Percentiles rank a stretch among this genome's conserved stretches.
These are phyloP conservation scores for Cladorhizidae sp. DNA, from an alignment of 37 sponge, comb jelly and placozoan genomes.

Conservation along the genomic window DNA sequence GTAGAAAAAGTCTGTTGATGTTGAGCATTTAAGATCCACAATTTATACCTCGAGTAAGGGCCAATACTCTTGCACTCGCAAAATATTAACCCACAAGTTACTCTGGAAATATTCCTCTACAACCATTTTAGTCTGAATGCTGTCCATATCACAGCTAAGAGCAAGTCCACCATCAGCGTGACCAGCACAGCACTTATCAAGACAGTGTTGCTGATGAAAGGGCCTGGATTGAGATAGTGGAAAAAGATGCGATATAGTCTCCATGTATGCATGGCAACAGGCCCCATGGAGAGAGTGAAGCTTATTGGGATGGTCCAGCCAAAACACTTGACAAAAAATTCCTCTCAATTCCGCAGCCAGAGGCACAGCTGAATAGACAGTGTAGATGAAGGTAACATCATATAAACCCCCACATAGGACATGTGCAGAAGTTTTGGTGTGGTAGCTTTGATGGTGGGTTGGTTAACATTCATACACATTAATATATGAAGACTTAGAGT, in stretches of 20 bases:
- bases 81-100: not conserved
- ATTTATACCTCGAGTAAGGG: not conserved
- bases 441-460: conserved; percentile 1
- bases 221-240: conserved; percentile 20
- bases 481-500: not conserved
- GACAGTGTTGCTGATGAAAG: conserved; percentile 10
- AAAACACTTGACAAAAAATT: conserved; percentile 7
- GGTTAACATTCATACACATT: not conserved
- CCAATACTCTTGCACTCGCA: not conserved
- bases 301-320: conserved; percentile 9
- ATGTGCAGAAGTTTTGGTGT: conserved; percentile 12
- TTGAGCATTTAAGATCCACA: not conserved
- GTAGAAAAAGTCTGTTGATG: not conserved
- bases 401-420: not conserved
- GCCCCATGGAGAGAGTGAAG: conserved; percentile 3
- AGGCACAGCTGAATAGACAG: not conserved
- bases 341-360: not conserved
- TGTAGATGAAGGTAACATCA: not conserved
- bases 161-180: not conserved
- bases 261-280: conserved; percentile 17
- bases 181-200: not conserved
- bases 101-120: not conserved
- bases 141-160: conserved; percentile 3
- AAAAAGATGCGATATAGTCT: conserved; percentile 15
- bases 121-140: not conserved